Percentiles rank a stretch among this genome's conserved stretches.
These are phyloP conservation scores for Thrips palmi DNA, from an alignment of 1,140 invertebrate species.

Conservation along the genomic window DNA sequence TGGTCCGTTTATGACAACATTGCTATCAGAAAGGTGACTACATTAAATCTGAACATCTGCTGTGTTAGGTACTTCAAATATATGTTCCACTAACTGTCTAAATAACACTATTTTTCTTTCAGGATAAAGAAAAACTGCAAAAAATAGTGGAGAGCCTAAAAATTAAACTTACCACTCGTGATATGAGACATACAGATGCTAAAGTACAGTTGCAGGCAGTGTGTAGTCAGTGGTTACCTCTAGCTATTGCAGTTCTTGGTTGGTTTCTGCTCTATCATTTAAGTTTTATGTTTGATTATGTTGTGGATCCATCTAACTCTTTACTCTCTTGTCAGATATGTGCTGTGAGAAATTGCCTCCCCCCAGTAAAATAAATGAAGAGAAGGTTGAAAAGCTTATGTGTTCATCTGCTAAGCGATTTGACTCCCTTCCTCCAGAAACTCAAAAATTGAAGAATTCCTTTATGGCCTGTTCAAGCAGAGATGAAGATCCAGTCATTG, in stretches of 20 bases:
- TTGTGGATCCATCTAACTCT: slow-evolving; percentile 4
- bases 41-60: slow-evolving; percentile 3
- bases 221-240: slow-evolving; percentile 74
- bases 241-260: slow-evolving; percentile 57
- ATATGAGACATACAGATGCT: slow-evolving; percentile 58
- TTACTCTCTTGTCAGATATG: slow-evolving; percentile 32
- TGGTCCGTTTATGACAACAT: slow-evolving; percentile 83
- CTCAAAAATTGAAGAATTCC: slow-evolving; percentile 50
- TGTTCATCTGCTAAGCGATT: slow-evolving; percentile 47
- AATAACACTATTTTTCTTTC: slow-evolving; percentile 10
- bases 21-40: slow-evolving; percentile 36
- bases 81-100: neutral
- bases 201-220: slow-evolving; percentile 63
- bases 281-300: neutral
- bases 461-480: slow-evolving; percentile 53
- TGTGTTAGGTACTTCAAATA: slow-evolving; percentile 3
- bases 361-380: slow-evolving; percentile 54
- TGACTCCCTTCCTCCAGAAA: slow-evolving; percentile 45
- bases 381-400: slow-evolving; percentile 60
- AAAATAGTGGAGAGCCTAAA: slow-evolving; percentile 65
- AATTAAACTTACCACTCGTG: slow-evolving; percentile 55
- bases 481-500: slow-evolving; percentile 52
- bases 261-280: slow-evolving; percentile 14
- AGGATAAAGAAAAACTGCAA: slow-evolving; percentile 64
- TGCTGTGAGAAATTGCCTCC: slow-evolving; percentile 64